Percentiles rank a stretch among this genome's conserved stretches.
phyloP scores from a whole-genome alignment of 1,140 invertebrate genomes.

The Aphelenchoides besseyi region DNA sequence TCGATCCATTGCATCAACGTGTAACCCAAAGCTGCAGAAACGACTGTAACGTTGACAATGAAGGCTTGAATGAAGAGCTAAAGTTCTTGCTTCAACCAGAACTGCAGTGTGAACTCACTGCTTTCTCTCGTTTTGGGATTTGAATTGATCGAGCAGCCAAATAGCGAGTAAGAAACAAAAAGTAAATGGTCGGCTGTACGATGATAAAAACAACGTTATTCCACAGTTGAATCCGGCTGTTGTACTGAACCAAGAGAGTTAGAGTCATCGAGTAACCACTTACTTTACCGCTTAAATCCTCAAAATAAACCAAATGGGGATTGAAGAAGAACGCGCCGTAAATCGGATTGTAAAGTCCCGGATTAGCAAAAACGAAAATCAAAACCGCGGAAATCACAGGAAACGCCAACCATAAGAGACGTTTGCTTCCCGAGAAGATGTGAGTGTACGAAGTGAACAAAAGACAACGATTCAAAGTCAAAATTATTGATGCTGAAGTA shows the following conservation, averaged over 20 bases:
- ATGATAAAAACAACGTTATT: constrained; percentile 1
- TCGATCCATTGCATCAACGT: background rate
- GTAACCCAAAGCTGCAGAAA: background rate
- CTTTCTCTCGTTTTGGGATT: background rate
- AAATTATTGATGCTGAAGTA: background rate
- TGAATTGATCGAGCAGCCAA: background rate
- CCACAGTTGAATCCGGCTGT: background rate
- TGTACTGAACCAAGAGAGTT: background rate
- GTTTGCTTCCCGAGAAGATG: background rate
- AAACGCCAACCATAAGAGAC: background rate
- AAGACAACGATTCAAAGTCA: background rate
- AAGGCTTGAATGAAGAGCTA: constrained; percentile 8
- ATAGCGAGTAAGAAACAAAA: background rate
- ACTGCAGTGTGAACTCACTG: background rate
- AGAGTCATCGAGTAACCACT: background rate
- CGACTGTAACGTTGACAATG: background rate
- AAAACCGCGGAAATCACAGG: background rate
- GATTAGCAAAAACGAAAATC: background rate
- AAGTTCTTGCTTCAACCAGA: background rate
- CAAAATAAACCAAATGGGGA: background rate
- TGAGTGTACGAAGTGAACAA: background rate
- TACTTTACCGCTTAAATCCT: background rate
- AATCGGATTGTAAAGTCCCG: background rate
- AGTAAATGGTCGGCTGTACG: background rate
- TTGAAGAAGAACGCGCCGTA: background rate